Conservation (phyloP, 1,140 invertebrate genomes). For the Phymorhynchus buccinoides region DNA sequence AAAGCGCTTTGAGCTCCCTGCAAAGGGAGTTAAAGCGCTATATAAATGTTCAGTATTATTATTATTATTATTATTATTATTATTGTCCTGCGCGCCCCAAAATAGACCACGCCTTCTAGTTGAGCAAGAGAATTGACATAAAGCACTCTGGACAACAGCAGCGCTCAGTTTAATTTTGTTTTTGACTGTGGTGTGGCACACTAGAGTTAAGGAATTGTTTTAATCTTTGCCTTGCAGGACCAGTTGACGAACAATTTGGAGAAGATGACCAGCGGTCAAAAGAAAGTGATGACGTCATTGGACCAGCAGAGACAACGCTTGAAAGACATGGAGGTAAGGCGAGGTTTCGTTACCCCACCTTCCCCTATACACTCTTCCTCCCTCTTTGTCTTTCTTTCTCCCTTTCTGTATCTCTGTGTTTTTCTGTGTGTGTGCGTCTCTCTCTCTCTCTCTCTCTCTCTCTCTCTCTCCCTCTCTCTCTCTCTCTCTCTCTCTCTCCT, state of each 20-base stretch:
- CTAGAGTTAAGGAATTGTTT: neutral
- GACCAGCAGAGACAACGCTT: neutral
- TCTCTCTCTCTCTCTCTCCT: neutral
- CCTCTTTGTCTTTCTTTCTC: neutral
- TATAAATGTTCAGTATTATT: too few species aligned
- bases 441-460: neutral
- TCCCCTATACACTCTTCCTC: neutral
- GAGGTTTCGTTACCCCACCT: neutral
- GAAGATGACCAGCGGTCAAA: neutral
- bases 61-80: too few species aligned
- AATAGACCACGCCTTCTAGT: too few species aligned
- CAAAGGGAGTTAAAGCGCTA: too few species aligned
- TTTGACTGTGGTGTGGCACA: neutral
- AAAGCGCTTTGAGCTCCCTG: too few species aligned
- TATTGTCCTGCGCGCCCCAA: too few species aligned
- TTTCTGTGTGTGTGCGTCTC: neutral
- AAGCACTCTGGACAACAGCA: too few species aligned
- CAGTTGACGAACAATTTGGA: neutral
- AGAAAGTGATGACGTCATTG: slow-evolving; percentile 1
- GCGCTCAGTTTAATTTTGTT: too few species aligned
- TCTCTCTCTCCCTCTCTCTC: neutral
- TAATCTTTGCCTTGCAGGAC: neutral
- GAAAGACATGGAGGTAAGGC: slow-evolving; percentile 4
- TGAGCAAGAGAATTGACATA: too few species aligned
- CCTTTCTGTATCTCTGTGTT: neutral